Evolutionary conservation across 2,888 invertebrate species (phyloP).

Genomic region (Sphaerophoria taeniata): DNA sequence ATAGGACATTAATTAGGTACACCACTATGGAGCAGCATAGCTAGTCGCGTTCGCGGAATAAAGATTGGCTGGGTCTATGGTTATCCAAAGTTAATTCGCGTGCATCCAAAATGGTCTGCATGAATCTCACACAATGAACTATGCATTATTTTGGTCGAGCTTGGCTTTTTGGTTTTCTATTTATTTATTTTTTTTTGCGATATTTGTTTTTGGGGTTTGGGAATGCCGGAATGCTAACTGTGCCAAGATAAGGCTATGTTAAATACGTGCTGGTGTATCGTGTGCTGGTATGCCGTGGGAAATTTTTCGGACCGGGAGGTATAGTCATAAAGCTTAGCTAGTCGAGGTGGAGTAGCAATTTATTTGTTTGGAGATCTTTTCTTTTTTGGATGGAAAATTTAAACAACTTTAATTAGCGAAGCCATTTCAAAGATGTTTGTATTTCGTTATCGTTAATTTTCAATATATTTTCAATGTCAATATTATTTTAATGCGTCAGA

Average conservation of each 20-base stretch:
- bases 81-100: slow-evolving; percentile 44
- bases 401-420: neutral
- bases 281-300: slow-evolving; percentile 65
- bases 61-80: neutral
- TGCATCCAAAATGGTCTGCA: slow-evolving; percentile 60
- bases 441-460: no score
- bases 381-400: neutral
- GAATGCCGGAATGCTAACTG: slow-evolving; percentile 30
- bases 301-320: slow-evolving; percentile 21
- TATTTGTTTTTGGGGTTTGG: slow-evolving; percentile 20
- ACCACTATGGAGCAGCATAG: slow-evolving; percentile 22
- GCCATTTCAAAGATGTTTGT: neutral
- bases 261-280: slow-evolving; percentile 50
- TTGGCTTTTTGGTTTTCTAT: slow-evolving; percentile 11
- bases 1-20: slow-evolving; percentile 72
- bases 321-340: slow-evolving; percentile 4
- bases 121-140: slow-evolving; percentile 55
- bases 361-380: neutral
- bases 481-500: no score
- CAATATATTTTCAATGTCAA: no score
- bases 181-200: no score
- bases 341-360: slow-evolving; percentile 16
- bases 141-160: neutral
- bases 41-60: neutral
- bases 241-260: slow-evolving; percentile 5